phyloP scores from a whole-genome alignment of 2,113 vertebrate genomes.

The Python bivittatus region DNA sequence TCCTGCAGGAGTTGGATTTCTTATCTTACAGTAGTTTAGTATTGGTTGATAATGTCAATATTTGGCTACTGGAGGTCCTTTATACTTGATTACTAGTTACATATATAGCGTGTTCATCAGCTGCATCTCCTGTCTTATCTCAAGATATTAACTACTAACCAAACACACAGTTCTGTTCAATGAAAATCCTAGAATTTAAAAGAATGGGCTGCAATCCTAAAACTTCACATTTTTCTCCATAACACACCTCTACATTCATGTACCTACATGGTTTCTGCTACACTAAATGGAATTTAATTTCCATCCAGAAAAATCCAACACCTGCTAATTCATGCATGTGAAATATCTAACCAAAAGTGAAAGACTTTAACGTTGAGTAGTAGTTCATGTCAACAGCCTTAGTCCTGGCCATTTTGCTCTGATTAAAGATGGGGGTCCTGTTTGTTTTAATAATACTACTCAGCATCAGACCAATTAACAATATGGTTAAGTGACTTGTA shows the following conservation, averaged over 20 bases:
- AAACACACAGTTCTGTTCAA: background rate
- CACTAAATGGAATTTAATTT: background rate
- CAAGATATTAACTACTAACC: conserved; percentile 4
- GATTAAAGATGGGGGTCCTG: background rate
- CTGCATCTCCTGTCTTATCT: conserved; percentile 3
- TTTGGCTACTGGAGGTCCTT: conserved; percentile 41
- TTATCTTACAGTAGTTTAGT: conserved; percentile 50
- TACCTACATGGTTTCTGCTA: background rate
- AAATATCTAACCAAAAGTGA: background rate
- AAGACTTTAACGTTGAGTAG: background rate
- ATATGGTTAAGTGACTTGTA: background rate
- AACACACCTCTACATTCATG: background rate
- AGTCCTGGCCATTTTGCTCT: background rate
- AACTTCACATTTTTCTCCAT: background rate
- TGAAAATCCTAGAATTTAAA: background rate
- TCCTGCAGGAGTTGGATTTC: conserved; percentile 67
- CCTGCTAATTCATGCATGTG: background rate
- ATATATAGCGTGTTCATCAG: background rate
- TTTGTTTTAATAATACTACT: background rate
- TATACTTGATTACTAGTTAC: background rate
- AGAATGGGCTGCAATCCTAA: background rate
- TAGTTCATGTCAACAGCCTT: background rate
- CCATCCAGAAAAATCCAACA: background rate
- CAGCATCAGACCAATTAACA: background rate
- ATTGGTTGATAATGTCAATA: conserved; percentile 31